A percentile compares a stretch with the other conserved stretches of the same genome.
Evolutionary conservation across 2,113 vertebrate species (phyloP).

Genomic region (Peromyscus leucopus): DNA sequence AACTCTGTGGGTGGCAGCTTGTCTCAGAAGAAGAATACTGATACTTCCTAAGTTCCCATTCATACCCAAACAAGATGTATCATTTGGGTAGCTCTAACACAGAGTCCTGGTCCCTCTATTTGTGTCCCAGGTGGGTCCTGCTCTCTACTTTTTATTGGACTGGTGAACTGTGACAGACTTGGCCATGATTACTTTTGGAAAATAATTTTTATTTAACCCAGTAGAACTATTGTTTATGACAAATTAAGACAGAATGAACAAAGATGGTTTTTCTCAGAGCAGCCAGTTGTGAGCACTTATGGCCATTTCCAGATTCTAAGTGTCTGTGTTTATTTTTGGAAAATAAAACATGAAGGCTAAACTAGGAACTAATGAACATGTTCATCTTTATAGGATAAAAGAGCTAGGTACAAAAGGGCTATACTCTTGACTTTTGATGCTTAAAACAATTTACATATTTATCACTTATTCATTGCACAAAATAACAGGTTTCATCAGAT

Average conservation of each 20-base stretch:
- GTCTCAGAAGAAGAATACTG: neutral
- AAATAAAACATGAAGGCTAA: neutral
- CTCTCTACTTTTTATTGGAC: neutral
- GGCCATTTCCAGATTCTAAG: neutral
- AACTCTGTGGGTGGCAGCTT: neutral
- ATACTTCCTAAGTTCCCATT: neutral
- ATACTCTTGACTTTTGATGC: neutral
- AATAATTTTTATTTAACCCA: constrained; percentile 31
- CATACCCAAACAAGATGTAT: neutral
- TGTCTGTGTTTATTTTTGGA: neutral
- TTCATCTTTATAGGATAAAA: neutral
- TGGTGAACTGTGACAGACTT: constrained; percentile 41
- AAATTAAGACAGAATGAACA: neutral
- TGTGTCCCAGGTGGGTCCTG: neutral
- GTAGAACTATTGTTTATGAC: neutral
- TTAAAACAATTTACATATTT: neutral
- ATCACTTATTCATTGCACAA: neutral
- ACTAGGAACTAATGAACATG: constrained; percentile 1
- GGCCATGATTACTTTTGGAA: neutral
- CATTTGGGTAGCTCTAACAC: neutral
- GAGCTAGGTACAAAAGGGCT: neutral
- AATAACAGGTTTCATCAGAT: neutral
- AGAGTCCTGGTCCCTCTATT: neutral
- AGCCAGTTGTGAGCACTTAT: neutral
- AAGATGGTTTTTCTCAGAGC: neutral